Base-by-base conservation (phyloP, 2,797 vertebrate genomes). In the Rachycentron canadum region DNA sequence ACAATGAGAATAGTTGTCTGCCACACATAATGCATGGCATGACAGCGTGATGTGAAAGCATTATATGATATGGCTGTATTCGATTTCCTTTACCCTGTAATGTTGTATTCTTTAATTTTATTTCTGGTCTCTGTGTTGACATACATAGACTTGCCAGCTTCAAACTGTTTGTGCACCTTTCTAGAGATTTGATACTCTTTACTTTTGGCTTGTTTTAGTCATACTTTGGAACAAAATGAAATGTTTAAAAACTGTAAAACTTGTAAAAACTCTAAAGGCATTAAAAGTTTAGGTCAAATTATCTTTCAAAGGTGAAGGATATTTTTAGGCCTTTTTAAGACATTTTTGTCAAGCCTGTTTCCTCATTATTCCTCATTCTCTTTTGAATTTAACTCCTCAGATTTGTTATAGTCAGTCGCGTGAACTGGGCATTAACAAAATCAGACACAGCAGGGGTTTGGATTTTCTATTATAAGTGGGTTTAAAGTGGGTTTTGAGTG, bases 1-100 rank as follows among this genome's bases (percentile, higher is more conserved):
- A 91, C 85, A 92, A 91, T 83, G 73, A 81, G 66, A 84, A 81
- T 81, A 88, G 87, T 88, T 81, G 52, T 70, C 76, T 80, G 23
- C 53, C 59, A n/a, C 76, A 69, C 71, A 82, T 67, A 78, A 81
- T 83, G 55, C 64, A 77, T 65, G 74, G 36, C 26, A 78, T 62
- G 47, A 76, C 60, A 62, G 53, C 26, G 68, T 61, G 64, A 75
- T 78, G 77, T 79, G 52, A 65, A 56, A 77, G 30, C 63, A 67
- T 65, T 41, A 40, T 17, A 52, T 55, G 30, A 76, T 63, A 28
- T 60, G 36, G 8, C 67, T 47, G 40, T 16, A 5, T 32, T 41
- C 12, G 25, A 49, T 52, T 41, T 32, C 30, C 32, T 32, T 55
- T 21, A 28, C 19, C 19, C 23, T 30, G 21, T n/a, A 50, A 13